Conservation (phyloP, 1,140 invertebrate species). For the Drosophila arawakana region DNA sequence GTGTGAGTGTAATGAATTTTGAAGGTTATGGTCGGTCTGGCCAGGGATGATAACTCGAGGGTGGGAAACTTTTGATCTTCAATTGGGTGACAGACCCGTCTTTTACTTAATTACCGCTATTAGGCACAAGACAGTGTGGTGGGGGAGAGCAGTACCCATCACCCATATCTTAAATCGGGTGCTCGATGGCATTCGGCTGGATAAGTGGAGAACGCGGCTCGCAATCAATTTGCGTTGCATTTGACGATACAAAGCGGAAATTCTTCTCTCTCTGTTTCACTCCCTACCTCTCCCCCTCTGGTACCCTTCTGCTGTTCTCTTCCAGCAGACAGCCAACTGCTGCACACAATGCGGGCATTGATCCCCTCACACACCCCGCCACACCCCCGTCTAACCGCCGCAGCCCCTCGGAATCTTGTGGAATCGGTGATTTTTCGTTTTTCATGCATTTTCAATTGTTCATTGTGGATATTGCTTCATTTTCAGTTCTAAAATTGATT, state of each 20-base stretch:
- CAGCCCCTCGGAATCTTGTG: constrained; percentile 5
- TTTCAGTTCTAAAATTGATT: constrained; percentile 37
- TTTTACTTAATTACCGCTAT: constrained; percentile 64
- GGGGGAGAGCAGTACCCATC: background rate
- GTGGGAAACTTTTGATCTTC: constrained; percentile 7
- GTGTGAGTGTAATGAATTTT: constrained; percentile 5
- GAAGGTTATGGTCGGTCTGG: background rate
- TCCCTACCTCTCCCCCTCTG: background rate
- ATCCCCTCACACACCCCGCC: background rate
- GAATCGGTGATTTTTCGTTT: constrained; percentile 48
- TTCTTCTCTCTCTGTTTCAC: background rate
- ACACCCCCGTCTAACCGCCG: background rate
- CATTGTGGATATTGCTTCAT: constrained; percentile 25
- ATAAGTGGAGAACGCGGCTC: constrained; percentile 36
- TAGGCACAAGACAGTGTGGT: constrained; percentile 1
- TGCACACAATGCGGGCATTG: constrained; percentile 29
- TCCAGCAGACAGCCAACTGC: constrained; percentile 15
- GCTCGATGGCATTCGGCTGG: background rate
- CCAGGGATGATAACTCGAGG: background rate
- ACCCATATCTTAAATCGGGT: background rate
- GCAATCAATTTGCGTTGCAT: constrained; percentile 44
- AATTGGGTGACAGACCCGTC: constrained; percentile 33
- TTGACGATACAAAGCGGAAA: constrained; percentile 42
- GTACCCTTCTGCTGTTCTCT: background rate
- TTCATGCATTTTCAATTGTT: constrained; percentile 44